Base-by-base conservation (phyloP, 2,888 invertebrate species). In the Leucozona laternaria region DNA sequence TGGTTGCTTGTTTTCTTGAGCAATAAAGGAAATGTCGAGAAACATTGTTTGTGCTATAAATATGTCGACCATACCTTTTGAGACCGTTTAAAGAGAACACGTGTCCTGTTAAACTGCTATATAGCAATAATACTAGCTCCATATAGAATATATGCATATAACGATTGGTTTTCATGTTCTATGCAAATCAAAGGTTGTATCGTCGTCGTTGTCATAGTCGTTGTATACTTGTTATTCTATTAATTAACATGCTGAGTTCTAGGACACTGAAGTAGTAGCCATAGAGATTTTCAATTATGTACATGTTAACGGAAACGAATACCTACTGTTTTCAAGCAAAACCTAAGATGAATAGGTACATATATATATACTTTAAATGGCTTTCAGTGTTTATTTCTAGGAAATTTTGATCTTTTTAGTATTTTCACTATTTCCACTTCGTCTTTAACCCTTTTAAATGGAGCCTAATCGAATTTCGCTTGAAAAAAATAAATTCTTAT, bases 181-280 rank as follows among this genome's bases (percentile, higher is more conserved):
- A 86, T 86, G 86, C 86, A 86, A 86, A 86, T 86, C 82, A 73
- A 86, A 50, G 73, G 73, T 79, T 70, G 75, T 86, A 55, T 78
- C 57, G 79, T 53, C 31, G 43, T 53, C 15, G 60, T 78, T 17
- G 50, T 53, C 60, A 37, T 78, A 71, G 78, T 64, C 64, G 58
- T 79, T 68, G 68, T 68, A 62, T 86, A 86, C 71, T 78, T 85
- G 76, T 73, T 82, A 86, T 86, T 82, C 86, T 78, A 79, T 86
- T 86, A 86, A 82, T 86, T 86, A 79, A 79, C 78, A 86, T 86
- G 55, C 53, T 78, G 45, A 85, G 34, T 55, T 70, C 58, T 40
- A 25, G 55, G 37, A 68, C 45, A 62, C 55, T 55, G 20, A 79
- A 57, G 31, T 70, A 43, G 55, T n/a, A 48, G 57, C 43, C 48